Base-by-base conservation (phyloP, 2,113 vertebrate species). In the Neodon shergylaensis region DNA sequence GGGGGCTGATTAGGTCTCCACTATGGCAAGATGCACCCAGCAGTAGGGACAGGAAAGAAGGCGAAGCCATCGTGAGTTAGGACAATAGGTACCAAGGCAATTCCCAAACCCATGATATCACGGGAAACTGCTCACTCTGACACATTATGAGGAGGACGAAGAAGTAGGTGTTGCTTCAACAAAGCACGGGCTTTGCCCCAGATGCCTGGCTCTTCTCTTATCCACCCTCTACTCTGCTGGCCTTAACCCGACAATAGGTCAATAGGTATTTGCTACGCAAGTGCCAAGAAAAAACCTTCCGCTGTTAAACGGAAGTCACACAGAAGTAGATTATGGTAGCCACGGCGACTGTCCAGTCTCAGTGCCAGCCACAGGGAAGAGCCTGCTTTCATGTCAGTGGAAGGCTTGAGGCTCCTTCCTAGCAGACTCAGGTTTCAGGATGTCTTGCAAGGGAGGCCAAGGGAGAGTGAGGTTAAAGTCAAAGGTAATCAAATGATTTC, bases 1-100 rank as follows among this genome's bases (percentile, higher is more conserved):
- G 92, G 70, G 95, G 98, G 90, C 97, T 97, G 98, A 98, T 98
- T 98, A 98, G 97, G 97, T 98, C 96, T 96, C 97, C 84, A 96
- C 98, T 95, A 96, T 14, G 73, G 97, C 79, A 97, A 58, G 88
- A 96, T 79, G 97, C 74, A 72, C 85, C 49, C 33, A 26, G 89
- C 39, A 39, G 82, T 7, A 47, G 82, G 94, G 91, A 96, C 92
- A 28, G 88, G 33, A 66, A 94, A 91, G 42, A 24, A 11, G 33
- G 61, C n/a, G 7, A 95, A 94, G 84, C 91, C 91, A 9, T 47
- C 1, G 7, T 17, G 73, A 54, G 81, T 92, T 85, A 16, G 19
- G 58, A 96, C 73, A 3, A 36, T 17, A 54, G 66, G 42, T 61
- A 82, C 36, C 82, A 39, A n/a, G 3, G n/a, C 49, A 22, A 31